Conservation (phyloP, 2,888 invertebrate genomes). For the Meiosimyza decipiens region DNA sequence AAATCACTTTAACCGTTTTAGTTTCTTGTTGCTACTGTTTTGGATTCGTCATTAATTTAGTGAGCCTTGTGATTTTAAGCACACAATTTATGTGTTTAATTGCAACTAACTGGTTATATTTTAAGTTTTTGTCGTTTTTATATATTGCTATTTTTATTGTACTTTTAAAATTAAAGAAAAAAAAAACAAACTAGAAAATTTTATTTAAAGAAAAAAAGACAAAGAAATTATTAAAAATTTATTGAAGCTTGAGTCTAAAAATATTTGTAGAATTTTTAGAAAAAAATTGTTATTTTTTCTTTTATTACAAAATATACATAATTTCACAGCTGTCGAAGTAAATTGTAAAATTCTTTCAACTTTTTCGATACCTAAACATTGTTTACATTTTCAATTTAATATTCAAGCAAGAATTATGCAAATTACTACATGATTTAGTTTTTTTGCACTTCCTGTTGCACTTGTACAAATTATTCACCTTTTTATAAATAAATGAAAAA, state of each 20-base stretch:
- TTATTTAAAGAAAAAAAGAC: not conserved
- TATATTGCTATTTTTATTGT: too few relatives aligned
- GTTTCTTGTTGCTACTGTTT: slow-evolving; percentile 2
- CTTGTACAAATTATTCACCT: slow-evolving; percentile 27
- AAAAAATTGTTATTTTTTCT: not conserved
- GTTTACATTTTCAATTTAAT: not conserved
- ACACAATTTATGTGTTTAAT: slow-evolving; percentile 2
- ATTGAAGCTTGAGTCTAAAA: too few relatives aligned
- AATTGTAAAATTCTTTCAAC: not conserved
- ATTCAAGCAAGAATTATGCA: slow-evolving; percentile 11
- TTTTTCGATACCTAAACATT: not conserved
- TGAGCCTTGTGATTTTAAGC: not conserved
- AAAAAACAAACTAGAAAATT: slow-evolving; percentile 13
- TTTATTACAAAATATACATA: not conserved
- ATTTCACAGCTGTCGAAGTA: slow-evolving; percentile 18
- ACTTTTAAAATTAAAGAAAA: too few relatives aligned
- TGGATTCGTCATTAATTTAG: slow-evolving; percentile 2
- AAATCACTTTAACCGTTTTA: not conserved
- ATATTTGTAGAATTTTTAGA: not conserved
- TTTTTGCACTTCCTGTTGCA: not conserved
- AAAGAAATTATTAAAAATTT: not conserved
- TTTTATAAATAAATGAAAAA: slow-evolving; percentile 10
- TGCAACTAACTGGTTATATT: slow-evolving; percentile 6
- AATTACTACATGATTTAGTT: not conserved
- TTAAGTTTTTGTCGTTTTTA: not conserved